phyloP scores from a whole-genome alignment of 2,888 invertebrate genomes.

The Noctua comes region DNA sequence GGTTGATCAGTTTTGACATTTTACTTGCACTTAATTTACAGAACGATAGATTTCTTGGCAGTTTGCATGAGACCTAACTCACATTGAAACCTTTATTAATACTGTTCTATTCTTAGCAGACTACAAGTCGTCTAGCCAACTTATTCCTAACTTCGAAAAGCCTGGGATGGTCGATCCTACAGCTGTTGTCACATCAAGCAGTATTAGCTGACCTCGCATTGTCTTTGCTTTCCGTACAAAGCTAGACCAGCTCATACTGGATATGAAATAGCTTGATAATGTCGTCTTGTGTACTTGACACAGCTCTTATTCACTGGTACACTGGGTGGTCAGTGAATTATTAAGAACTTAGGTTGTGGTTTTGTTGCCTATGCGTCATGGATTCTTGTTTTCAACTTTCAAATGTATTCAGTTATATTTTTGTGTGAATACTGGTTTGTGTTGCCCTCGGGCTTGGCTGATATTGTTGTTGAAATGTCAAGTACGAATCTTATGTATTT shows the following conservation, averaged over 20 bases:
- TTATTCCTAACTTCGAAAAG: constrained; percentile 2
- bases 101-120: constrained; percentile 21
- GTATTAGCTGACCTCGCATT: background rate
- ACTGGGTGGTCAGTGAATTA: constrained; percentile 69
- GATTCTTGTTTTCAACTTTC: constrained; percentile 56
- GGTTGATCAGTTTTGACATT: background rate
- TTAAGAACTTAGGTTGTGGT: constrained; percentile 69
- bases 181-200: background rate
- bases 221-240: background rate
- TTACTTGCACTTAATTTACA: background rate
- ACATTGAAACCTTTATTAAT: background rate
- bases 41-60: background rate
- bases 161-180: background rate
- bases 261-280: constrained; percentile 12
- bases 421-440: constrained; percentile 47
- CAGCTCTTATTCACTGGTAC: constrained; percentile 63
- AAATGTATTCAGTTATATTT: constrained; percentile 51
- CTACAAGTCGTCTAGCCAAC: constrained; percentile 9
- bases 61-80: background rate
- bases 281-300: constrained; percentile 29
- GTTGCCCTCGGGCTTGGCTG: constrained; percentile 12
- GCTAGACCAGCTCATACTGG: background rate
- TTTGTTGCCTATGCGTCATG: constrained; percentile 71
- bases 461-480: constrained; percentile 44
- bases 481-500: constrained; percentile 25